phyloP scores from a whole-genome alignment of 2,797 vertebrate genomes.

The Poecilia gillii region DNA sequence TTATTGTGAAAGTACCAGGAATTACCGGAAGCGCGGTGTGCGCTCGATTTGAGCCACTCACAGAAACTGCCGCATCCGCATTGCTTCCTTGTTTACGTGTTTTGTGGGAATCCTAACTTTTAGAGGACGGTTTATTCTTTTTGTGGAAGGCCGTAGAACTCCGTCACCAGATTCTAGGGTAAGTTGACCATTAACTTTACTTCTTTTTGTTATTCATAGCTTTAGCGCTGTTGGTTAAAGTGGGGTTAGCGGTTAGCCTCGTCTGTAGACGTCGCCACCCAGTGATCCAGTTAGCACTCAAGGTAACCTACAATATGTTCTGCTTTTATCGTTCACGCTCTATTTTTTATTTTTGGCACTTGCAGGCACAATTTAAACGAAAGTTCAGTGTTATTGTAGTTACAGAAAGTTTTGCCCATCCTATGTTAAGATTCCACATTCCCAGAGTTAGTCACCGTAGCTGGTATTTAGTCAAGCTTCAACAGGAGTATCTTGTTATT shows the following conservation, averaged over 20 bases:
- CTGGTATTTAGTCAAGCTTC: constrained; percentile 37
- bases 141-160: not conserved
- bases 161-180: constrained; percentile 3
- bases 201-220: not conserved
- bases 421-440: not conserved
- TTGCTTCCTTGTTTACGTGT: constrained; percentile 71
- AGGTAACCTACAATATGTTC: not conserved
- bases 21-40: constrained; percentile 28
- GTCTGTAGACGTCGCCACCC: constrained; percentile 15
- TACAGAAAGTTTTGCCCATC: not conserved
- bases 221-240: not conserved
- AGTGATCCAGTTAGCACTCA: not conserved
- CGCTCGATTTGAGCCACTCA: not conserved
- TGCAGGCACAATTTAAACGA: too few species aligned
- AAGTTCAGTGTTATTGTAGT: not conserved
- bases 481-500: constrained; percentile 9
- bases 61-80: constrained; percentile 59
- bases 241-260: constrained; percentile 6
- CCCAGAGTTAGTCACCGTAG: constrained; percentile 47
- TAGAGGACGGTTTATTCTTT: not conserved
- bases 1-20: constrained; percentile 29
- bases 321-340: not conserved
- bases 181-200: constrained; percentile 16
- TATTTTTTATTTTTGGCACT: not conserved
- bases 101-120: constrained; percentile 29